Conservation (phyloP, 2,797 vertebrate genomes). For the Smutsia gigantea region DNA sequence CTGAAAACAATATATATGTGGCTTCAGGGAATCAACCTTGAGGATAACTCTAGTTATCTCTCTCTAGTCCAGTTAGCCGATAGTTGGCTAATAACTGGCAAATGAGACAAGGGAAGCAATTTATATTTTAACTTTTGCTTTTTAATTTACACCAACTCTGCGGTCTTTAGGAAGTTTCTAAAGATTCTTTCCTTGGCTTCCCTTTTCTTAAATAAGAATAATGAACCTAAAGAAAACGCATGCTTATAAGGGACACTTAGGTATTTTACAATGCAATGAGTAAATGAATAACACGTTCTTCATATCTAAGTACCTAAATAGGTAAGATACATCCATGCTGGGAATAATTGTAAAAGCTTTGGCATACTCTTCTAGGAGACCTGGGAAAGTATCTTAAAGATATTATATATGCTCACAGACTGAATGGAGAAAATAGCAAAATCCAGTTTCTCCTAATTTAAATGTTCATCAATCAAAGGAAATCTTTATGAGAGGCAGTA, state of each 20-base stretch:
- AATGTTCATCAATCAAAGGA: background rate
- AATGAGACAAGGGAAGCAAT: background rate
- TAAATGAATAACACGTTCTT: background rate
- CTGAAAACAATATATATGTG: conserved; percentile 82
- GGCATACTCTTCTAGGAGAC: background rate
- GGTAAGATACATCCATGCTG: background rate
- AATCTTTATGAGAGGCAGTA: background rate
- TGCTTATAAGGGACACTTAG: background rate
- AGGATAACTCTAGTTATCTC: background rate
- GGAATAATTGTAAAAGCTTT: background rate
- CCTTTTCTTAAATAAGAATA: conserved; percentile 44
- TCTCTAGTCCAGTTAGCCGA: background rate
- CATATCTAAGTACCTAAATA: background rate
- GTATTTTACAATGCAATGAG: background rate
- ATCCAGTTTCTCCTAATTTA: conserved; percentile 34
- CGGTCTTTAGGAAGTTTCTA: background rate
- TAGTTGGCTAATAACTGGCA: background rate
- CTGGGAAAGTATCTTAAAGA: background rate
- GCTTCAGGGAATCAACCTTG: background rate
- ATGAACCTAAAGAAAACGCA: background rate
- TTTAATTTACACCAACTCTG: background rate
- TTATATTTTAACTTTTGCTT: background rate
- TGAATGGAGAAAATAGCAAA: background rate
- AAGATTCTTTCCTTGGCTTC: conserved; percentile 12
- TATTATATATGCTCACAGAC: background rate